phyloP scores from a whole-genome alignment of 2,888 invertebrate species.

The Folsomia manolachei region DNA sequence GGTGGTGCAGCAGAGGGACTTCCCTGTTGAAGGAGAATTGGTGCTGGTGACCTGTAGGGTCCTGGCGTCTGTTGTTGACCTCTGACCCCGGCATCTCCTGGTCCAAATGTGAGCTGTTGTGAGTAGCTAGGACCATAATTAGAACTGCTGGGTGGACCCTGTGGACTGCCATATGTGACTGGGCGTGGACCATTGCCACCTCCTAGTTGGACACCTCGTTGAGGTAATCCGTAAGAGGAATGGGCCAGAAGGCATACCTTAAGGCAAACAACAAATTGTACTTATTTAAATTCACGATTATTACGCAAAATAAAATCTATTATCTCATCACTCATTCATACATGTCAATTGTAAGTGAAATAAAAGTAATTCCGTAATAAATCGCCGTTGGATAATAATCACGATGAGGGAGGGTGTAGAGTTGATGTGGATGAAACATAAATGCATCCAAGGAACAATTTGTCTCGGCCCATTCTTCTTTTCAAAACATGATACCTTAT shows the following conservation, averaged over 20 bases:
- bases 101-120: constrained; percentile 39
- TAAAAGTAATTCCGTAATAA: background rate
- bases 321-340: background rate
- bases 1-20: constrained; percentile 34
- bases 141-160: background rate
- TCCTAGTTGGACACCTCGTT: constrained; percentile 36
- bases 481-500: no score
- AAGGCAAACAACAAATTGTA: background rate
- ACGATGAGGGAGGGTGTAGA: background rate
- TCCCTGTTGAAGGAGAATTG: constrained; percentile 31
- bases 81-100: constrained; percentile 26
- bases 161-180: constrained; percentile 17
- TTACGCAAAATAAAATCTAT: background rate
- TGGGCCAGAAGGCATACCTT: constrained; percentile 38
- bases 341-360: background rate
- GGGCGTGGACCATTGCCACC: constrained; percentile 41
- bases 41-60: constrained; percentile 30
- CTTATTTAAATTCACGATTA: background rate
- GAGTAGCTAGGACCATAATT: constrained; percentile 35
- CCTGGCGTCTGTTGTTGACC: constrained; percentile 19
- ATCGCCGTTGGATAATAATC: background rate
- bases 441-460: background rate
- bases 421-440: no score
- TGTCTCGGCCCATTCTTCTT: no score
- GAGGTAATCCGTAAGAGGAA: constrained; percentile 36